Conservation (phyloP, 2,797 vertebrate genomes). For the Lophotriccus pileatus region DNA sequence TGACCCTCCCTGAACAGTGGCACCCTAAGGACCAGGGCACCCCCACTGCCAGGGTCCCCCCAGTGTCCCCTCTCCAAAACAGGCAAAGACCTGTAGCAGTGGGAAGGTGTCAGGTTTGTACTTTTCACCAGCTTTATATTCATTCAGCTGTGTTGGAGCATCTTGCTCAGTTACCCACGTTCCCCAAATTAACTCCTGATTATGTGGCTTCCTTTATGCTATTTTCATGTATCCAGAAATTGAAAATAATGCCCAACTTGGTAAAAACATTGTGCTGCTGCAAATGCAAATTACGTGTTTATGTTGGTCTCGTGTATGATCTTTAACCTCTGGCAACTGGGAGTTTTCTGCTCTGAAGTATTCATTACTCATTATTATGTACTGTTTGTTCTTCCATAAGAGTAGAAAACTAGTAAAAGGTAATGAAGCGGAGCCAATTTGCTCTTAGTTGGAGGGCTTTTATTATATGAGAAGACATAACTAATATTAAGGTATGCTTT, state of each 20-base stretch:
- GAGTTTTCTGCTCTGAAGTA: background rate
- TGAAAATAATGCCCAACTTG: background rate
- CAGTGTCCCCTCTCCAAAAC: background rate
- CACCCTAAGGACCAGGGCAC: too few relatives aligned
- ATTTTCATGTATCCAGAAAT: background rate
- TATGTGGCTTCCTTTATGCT: fast-evolving
- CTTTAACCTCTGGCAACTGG: background rate
- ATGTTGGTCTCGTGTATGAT: background rate
- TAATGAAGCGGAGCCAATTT: constrained; percentile 26
- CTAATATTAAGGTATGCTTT: constrained; percentile 5
- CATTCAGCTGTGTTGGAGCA: background rate
- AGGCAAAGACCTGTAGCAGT: background rate
- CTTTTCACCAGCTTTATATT: background rate
- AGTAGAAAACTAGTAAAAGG: constrained; percentile 16
- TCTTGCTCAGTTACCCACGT: background rate
- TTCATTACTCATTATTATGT: constrained; percentile 28
- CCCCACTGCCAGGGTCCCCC: fast-evolving
- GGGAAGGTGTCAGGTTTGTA: fast-evolving
- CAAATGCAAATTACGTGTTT: background rate
- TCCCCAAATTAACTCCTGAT: background rate
- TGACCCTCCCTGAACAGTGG: fast-evolving
- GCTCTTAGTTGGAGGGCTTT: background rate
- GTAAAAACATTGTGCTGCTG: background rate
- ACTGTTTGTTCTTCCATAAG: constrained; percentile 26
- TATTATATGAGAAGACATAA: background rate